Base-by-base conservation (phyloP, 2,797 vertebrate species). In the Gymnothorax reevesii region DNA sequence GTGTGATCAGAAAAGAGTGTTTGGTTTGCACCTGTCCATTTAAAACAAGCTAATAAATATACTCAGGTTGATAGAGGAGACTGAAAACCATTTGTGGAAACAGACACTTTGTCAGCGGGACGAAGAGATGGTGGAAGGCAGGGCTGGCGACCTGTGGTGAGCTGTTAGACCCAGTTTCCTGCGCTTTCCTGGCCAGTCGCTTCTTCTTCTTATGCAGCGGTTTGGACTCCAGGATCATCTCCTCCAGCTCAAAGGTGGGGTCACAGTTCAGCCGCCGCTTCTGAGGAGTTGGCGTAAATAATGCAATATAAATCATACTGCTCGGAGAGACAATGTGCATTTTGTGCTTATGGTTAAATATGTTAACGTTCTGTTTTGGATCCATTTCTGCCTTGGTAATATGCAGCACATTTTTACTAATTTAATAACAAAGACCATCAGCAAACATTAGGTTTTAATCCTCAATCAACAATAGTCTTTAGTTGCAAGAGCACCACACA, bases 151-250 rank as follows among this genome's bases (percentile, higher is more conserved):
- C 98, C 97, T 98, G 96, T 7, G 97, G 95, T 10, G 97, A 97
- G 0, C 91, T 95, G 75, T 95, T 95, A 83, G 96, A 97, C 49
- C 93, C 95, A 80, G 91, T 94, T 82, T 98, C 97, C 87, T 93
- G 97, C 86, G 96, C 96, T 93, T 96, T 99, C 88, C 97, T 97
- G 0, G 98, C 98, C 84, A 99, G 94, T 15, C 99, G 96, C 87
- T 99, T 99, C 91, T 99, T 99, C 92, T 99, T 99, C 95, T 99
- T 99, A 91, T 99, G 99, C 88, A 99, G 96, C 0, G 99, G 99
- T 92, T 98, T 99, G 84, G 98, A 97, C 92, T 99, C 99, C 87
- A 99, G 94, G 91, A 99, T 99, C 98, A 99, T 99, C 95, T 99
- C 99, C 93, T 99, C 99, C 83, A 99, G 96, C 92, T 99, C 99